Conservation (phyloP, 2,888 invertebrate species). For the Oligia fasciuncula region DNA sequence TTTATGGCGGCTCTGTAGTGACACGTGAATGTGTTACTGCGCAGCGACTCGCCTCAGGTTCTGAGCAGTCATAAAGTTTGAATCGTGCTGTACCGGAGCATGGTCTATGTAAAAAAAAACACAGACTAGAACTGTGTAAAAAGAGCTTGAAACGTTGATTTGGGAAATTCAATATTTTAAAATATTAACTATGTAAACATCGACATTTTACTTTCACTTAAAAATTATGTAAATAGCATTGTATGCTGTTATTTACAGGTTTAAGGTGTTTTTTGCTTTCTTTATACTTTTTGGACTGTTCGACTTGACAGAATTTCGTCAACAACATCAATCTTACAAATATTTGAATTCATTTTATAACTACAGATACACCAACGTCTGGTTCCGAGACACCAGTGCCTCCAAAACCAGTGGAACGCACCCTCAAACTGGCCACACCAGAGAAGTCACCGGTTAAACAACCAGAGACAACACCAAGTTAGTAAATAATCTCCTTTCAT, state of each 20-base stretch:
- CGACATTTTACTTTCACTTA: not conserved
- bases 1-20: too few species aligned
- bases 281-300: not conserved
- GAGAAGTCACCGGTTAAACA: conserved; percentile 83
- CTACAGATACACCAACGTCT: conserved; percentile 82
- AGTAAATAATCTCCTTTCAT: conserved; percentile 43
- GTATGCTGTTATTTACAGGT: too few species aligned
- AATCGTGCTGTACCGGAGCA: too few species aligned
- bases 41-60: too few species aligned
- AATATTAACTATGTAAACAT: not conserved
- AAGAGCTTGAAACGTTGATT: too few species aligned
- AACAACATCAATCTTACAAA: not conserved
- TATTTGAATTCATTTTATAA: not conserved
- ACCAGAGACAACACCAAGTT: conserved; percentile 73
- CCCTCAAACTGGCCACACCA: conserved; percentile 82
- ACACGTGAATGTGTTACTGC: too few species aligned
- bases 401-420: conserved; percentile 76
- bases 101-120: not conserved
- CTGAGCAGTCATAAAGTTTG: too few species aligned
- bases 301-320: not conserved
- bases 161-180: too few species aligned
- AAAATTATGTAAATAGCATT: too few species aligned
- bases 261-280: too few species aligned
- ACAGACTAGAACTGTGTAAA: too few species aligned
- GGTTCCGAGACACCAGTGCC: conserved; percentile 82